Conservation (phyloP, 2,797 vertebrate genomes). For the Mareca penelope region DNA sequence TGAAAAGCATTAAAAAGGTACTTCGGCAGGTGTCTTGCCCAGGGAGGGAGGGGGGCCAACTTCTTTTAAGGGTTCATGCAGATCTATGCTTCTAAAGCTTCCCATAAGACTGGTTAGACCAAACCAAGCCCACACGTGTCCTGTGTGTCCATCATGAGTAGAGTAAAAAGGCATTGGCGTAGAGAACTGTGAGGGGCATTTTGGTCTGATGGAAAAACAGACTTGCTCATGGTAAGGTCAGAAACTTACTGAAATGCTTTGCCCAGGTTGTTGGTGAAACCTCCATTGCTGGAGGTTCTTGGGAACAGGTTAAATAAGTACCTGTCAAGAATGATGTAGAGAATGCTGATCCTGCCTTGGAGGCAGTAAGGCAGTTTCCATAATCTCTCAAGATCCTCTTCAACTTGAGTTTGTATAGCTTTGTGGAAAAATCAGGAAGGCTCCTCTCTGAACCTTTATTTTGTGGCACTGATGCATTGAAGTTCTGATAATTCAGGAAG, state of each 20-base stretch:
- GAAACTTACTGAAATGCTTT: background rate
- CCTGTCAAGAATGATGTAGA: background rate
- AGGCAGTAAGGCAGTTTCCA: background rate
- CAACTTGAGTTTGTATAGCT: background rate
- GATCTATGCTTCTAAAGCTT: background rate
- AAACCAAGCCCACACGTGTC: background rate
- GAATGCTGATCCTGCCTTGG: background rate
- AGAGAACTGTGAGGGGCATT: background rate
- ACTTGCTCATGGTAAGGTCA: background rate
- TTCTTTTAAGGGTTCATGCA: background rate
- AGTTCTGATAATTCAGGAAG: background rate
- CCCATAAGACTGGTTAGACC: background rate
- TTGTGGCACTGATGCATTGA: background rate
- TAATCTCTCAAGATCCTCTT: background rate
- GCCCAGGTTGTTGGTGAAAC: background rate
- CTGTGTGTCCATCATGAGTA: accelerated
- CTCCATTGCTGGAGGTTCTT: background rate
- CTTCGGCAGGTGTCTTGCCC: background rate
- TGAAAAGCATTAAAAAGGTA: background rate
- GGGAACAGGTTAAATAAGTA: background rate
- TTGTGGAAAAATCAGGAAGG: background rate
- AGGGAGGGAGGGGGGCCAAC: accelerated
- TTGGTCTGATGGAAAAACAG: background rate
- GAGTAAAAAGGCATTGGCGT: background rate
- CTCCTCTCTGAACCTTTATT: background rate